phyloP scores from a whole-genome alignment of 37 sponge, comb jelly and placozoan genomes.

The Chondrilla cf. caribensis region DNA sequence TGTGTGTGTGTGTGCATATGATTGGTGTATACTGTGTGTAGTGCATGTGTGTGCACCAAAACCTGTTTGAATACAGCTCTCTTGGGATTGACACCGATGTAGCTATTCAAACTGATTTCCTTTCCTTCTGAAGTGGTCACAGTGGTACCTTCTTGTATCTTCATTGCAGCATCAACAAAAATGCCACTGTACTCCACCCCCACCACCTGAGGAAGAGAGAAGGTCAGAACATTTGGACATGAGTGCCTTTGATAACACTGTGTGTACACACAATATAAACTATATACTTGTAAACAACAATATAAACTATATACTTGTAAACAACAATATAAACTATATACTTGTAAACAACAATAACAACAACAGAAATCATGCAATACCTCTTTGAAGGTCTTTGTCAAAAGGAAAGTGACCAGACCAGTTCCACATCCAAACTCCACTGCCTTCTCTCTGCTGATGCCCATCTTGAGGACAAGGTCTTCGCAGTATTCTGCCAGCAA shows the following conservation, averaged over 20 bases:
- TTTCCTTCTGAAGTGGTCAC: neutral
- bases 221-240: too few relatives aligned
- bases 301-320: too few relatives aligned
- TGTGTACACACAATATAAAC: too few relatives aligned
- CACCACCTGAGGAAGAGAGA: conserved; percentile 50
- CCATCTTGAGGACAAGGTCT: neutral
- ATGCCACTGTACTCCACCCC: conserved; percentile 82
- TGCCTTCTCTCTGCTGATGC: conserved; percentile 6
- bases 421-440: conserved; percentile 71
- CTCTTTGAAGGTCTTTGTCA: conserved; percentile 46
- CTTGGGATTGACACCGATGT: neutral
- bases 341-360: too few relatives aligned
- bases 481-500: neutral
- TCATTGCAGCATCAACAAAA: conserved; percentile 59
- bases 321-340: too few relatives aligned
- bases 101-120: neutral
- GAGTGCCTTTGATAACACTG: too few relatives aligned
- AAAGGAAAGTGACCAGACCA: conserved; percentile 48
- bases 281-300: too few relatives aligned
- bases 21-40: neutral
- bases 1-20: too few relatives aligned
- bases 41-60: neutral
- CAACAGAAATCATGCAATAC: conserved; percentile 9
- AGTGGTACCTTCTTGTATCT: conserved; percentile 47
- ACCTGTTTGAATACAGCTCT: conserved; percentile 48